Conservation (phyloP, 2,113 vertebrate species). For the Actenoides lindsayi region DNA sequence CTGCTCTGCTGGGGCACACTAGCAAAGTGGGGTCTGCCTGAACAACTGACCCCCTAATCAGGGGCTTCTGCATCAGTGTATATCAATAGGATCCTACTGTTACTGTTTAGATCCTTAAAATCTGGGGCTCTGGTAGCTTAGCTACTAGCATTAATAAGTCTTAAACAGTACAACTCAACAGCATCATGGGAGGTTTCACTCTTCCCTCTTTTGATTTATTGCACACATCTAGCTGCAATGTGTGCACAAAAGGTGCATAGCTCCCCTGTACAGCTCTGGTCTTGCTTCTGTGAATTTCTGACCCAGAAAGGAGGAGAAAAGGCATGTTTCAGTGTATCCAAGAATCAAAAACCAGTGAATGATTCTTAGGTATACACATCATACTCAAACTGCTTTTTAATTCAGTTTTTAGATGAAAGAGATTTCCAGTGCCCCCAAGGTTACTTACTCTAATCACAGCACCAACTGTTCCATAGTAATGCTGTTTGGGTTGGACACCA, state of each 20-base stretch:
- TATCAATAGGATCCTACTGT: rapidly evolving
- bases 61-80: neutral
- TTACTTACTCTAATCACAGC: neutral
- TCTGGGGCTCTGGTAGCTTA: neutral
- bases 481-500: neutral
- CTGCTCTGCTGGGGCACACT: neutral
- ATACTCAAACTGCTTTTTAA: neutral
- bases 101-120: neutral
- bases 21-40: neutral
- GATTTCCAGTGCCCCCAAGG: neutral
- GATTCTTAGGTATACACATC: neutral
- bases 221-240: neutral
- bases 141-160: neutral
- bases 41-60: neutral
- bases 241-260: rapidly evolving
- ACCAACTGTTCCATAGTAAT: neutral
- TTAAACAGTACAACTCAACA: neutral
- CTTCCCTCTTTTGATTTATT: neutral
- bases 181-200: neutral
- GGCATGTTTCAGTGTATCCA: neutral
- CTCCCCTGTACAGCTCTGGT: neutral
- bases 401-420: neutral
- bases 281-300: neutral
- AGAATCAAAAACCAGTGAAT: neutral
- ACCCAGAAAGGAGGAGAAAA: neutral